phyloP scores from a whole-genome alignment of 2,888 invertebrate species.

The Cephus spinipes region DNA sequence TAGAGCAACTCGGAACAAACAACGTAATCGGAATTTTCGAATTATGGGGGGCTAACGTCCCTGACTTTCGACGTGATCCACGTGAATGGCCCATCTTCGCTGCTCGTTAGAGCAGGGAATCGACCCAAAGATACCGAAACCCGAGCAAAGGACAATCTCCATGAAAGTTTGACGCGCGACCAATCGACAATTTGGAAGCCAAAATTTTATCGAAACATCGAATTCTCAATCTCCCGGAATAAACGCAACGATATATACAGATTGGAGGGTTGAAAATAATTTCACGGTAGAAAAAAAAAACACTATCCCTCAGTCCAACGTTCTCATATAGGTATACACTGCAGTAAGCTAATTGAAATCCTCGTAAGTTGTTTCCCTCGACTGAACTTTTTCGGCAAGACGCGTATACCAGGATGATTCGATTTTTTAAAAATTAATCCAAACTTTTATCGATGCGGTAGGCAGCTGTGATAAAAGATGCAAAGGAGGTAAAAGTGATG shows the following conservation, averaged over 20 bases:
- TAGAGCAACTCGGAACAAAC: no score
- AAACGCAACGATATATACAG: not conserved
- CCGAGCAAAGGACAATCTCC: not conserved
- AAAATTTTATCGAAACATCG: not conserved
- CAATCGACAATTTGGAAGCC: not conserved
- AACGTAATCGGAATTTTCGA: no score
- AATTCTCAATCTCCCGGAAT: not conserved
- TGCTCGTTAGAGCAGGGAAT: not conserved
- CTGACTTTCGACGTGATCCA: not conserved
- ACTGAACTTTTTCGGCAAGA: not conserved
- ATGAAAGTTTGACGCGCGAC: not conserved
- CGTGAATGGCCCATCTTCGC: not conserved
- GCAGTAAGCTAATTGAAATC: not conserved
- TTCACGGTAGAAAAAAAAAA: not conserved
- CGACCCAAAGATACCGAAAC: not conserved
- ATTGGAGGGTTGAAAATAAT: not conserved
- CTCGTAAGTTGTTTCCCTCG: not conserved
- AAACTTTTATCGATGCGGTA: not conserved
- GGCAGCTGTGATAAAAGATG: not conserved
- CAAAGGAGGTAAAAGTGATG: conserved; percentile 8
- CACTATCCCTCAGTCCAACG: not conserved
- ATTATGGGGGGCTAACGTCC: no score
- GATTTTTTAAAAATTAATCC: not conserved
- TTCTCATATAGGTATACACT: not conserved
- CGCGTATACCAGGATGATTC: not conserved